Base-by-base conservation (phyloP, 1,140 invertebrate species). In the Himalopsyche phryganea region DNA sequence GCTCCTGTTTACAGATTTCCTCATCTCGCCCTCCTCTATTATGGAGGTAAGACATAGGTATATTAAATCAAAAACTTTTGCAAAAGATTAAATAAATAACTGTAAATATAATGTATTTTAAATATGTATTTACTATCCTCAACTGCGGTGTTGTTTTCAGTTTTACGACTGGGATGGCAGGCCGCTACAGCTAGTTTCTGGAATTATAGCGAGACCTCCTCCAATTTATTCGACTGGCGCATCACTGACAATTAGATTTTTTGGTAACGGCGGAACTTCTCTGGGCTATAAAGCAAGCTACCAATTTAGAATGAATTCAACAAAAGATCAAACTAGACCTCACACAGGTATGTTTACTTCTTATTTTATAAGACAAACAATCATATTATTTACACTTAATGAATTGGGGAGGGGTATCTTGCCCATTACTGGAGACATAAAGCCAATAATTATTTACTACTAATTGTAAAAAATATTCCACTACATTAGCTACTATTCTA, bases 1-100 rank as follows among this genome's bases (percentile, higher is more conserved):
- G 54, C 63, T 88, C n/a, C 69, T 84, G 17, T 88, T 88, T 63
- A 81, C 80, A n/a, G 85, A 88, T 66, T 87, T 85, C 66, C 78
- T 83, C 58, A 69, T 87, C 33, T 81, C 83, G 1, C 68, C 80
- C 2, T 80, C 80, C 33, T 86, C 85, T 1, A 81, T 85, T 36
- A 81, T 87, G 55, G 85, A 86, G 78, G 85, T 85, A 65, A 63
- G 46, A n/a, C 5, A 38, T 20, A n/a, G 15, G 15, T 40, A 40
- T 40, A 13, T 40, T 40, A 5, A 40, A 40, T 13, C 11, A 40
- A 11, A n/a, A 35, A n/a, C 33, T 6, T 6, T 35, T 35, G 6
- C 33, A 6, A 35, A 35, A 7, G 6, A 7, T 35, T 35, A 7
- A 6, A n/a, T 7, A 7, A 35, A 7, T 42, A 42, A 42, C 9